These are phyloP conservation scores for Petrolisthes manimaculis DNA, from an alignment of 2,888 invertebrate genomes.

Conservation along the genomic window DNA sequence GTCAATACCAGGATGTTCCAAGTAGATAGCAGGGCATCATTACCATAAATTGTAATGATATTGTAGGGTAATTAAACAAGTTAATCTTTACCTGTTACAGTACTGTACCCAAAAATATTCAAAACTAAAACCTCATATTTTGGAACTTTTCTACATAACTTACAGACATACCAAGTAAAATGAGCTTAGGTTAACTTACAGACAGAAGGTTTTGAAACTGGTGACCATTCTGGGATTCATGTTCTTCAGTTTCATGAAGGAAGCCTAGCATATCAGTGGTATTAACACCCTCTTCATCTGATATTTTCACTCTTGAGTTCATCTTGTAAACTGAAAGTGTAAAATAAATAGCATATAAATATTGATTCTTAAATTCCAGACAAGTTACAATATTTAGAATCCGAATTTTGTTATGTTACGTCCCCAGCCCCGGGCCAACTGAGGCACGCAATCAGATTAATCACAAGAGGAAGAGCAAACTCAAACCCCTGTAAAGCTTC, in stretches of 20 bases:
- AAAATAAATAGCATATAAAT: no score
- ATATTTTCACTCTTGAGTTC: background rate
- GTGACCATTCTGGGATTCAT: background rate
- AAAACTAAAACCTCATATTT: background rate
- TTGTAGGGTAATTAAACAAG: background rate
- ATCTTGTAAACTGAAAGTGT: background rate
- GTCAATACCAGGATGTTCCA: no score
- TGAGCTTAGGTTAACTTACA: background rate
- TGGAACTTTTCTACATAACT: background rate
- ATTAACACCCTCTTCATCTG: background rate
- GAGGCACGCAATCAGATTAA: no score
- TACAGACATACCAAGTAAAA: background rate
- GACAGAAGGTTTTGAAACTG: conserved; percentile 1
- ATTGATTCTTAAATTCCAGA: no score
- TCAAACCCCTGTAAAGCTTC: no score
- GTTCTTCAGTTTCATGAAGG: background rate
- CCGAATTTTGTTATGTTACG: no score
- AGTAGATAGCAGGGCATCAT: no score
- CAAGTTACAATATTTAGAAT: no score
- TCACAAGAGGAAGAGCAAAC: no score
- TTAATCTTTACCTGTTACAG: background rate
- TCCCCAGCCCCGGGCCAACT: no score
- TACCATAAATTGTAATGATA: background rate
- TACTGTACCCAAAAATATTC: background rate
- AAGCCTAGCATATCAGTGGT: background rate